Conservation (phyloP, 1,140 invertebrate species). For the Lutraria rhynchaena region DNA sequence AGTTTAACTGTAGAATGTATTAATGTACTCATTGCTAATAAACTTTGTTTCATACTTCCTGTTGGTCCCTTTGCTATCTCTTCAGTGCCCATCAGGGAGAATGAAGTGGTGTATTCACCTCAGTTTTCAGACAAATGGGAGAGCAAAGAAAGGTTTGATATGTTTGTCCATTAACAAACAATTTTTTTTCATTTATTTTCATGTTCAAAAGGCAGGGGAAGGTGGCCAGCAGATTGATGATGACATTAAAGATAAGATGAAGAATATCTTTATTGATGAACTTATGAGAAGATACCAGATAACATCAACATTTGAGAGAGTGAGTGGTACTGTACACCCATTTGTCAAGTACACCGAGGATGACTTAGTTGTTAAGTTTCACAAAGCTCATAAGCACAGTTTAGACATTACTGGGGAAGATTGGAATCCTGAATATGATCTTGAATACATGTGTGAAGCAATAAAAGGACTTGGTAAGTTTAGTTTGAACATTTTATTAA, state of each 20-base stretch:
- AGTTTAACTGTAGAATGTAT: no score
- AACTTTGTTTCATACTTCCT: no score
- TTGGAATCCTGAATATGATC: constrained; percentile 77
- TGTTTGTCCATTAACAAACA: no score
- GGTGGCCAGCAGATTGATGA: constrained; percentile 49
- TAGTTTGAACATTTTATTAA: no score
- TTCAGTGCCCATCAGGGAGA: no score
- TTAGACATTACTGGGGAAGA: constrained; percentile 66
- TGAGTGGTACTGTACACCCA: constrained; percentile 75
- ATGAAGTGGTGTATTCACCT: no score
- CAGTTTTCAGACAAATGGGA: no score
- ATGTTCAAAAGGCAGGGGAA: no score
- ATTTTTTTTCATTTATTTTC: no score
- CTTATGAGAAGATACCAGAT: constrained; percentile 64
- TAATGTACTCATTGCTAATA: no score
- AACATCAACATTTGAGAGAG: constrained; percentile 73
- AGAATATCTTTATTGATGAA: constrained; percentile 66
- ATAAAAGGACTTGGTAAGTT: constrained; percentile 79
- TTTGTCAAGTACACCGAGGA: constrained; percentile 59
- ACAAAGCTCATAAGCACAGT: constrained; percentile 48
- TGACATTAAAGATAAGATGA: constrained; percentile 64
- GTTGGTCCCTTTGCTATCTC: no score
- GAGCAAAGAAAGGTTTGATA: no score
- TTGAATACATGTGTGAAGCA: constrained; percentile 76
- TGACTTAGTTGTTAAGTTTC: constrained; percentile 68